Evolutionary conservation across 2,888 invertebrate species (phyloP).

Genomic region (Drepana falcataria): DNA sequence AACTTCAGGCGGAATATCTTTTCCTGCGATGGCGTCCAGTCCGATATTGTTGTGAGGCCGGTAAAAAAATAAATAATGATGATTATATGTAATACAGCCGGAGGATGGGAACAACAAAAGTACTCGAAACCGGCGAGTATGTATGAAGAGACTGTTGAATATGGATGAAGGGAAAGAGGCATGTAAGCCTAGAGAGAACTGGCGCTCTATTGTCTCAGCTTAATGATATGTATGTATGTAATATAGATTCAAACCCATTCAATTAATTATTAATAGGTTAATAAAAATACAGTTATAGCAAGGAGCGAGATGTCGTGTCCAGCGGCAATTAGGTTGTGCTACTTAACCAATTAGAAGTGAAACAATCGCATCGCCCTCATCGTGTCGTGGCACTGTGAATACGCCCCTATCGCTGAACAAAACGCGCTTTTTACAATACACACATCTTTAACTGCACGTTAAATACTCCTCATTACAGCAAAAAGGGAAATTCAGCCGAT

Average conservation of each 20-base stretch:
- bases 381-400: slow-evolving; percentile 55
- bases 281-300: neutral
- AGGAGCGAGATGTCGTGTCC: slow-evolving; percentile 52
- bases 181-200: no score
- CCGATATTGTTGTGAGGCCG: no score
- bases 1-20: no score
- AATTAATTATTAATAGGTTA: neutral
- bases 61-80: no score
- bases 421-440: slow-evolving; percentile 60
- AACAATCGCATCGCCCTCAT: slow-evolving; percentile 69
- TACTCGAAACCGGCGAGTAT: no score
- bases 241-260: neutral
- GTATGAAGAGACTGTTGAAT: no score
- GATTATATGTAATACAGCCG: no score
- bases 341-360: slow-evolving; percentile 75
- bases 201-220: no score
- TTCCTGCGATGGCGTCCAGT: no score
- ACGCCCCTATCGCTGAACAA: slow-evolving; percentile 70
- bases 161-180: no score
- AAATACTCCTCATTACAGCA: slow-evolving; percentile 69
- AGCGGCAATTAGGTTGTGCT: slow-evolving; percentile 63
- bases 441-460: slow-evolving; percentile 61
- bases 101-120: no score
- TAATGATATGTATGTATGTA: no score
- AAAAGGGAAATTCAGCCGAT: slow-evolving; percentile 54